Percentiles rank a stretch among this genome's conserved stretches.
phyloP scores from a whole-genome alignment of 2,113 vertebrate genomes.

The Rhombomys opimus region DNA sequence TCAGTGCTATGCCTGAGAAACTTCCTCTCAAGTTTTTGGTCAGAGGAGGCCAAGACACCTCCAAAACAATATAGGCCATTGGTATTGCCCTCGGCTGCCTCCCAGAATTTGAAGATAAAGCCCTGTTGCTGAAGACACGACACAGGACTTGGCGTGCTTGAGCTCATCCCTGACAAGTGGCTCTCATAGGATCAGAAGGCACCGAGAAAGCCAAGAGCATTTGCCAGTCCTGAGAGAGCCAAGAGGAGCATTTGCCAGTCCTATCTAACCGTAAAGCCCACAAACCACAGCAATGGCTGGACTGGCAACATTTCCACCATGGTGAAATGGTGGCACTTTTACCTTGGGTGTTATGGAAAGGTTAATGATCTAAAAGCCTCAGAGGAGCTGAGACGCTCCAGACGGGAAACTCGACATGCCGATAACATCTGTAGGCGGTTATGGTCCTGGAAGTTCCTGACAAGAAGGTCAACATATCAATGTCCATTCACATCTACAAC shows the following conservation, averaged over 20 bases:
- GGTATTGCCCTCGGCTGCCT: neutral
- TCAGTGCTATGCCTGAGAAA: neutral
- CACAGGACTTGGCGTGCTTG: neutral
- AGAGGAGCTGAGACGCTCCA: neutral
- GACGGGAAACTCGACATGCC: neutral
- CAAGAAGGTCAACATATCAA: neutral
- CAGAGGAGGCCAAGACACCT: neutral
- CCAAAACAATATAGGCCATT: neutral
- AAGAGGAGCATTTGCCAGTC: neutral
- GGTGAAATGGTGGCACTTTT: neutral
- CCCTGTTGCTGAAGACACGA: neutral
- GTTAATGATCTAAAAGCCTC: neutral
- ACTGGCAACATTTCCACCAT: neutral
- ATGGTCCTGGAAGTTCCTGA: neutral
- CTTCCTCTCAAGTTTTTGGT: neutral
- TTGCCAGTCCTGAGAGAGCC: too few relatives aligned
- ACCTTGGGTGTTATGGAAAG: neutral
- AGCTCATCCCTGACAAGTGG: neutral
- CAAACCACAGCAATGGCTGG: neutral
- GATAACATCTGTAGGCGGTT: neutral
- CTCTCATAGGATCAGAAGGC: neutral
- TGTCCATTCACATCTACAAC: neutral
- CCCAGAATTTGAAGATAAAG: constrained; percentile 38
- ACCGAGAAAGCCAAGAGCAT: neutral
- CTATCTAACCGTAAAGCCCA: neutral